phyloP scores from a whole-genome alignment of 2,113 vertebrate genomes.

The Poecilia latipinna region DNA sequence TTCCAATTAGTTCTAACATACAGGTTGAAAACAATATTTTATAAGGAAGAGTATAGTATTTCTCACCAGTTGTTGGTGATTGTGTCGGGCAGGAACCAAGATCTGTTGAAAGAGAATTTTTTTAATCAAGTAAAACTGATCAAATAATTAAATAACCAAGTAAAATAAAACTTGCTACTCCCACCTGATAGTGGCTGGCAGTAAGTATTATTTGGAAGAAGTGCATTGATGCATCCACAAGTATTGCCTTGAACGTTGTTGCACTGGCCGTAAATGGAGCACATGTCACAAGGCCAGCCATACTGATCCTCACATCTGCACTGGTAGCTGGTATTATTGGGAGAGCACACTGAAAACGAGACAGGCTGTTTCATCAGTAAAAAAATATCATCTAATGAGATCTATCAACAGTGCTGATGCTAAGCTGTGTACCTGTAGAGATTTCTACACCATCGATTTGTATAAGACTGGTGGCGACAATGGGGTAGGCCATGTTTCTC shows the following conservation, averaged over 20 bases:
- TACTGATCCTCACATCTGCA: constrained; percentile 40
- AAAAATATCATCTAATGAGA: too few relatives aligned
- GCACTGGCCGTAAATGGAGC: constrained; percentile 38
- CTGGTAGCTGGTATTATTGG: constrained; percentile 20
- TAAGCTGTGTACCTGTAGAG: constrained; percentile 39
- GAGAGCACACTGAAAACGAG: constrained; percentile 44
- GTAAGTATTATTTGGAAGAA: constrained; percentile 25
- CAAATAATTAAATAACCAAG: too few relatives aligned
- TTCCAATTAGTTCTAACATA: too few relatives aligned
- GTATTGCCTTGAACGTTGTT: constrained; percentile 30
- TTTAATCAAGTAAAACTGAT: too few relatives aligned
- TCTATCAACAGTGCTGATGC: too few relatives aligned
- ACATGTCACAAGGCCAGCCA: constrained; percentile 56
- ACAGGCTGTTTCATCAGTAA: background rate
- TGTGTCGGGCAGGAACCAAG: too few relatives aligned
- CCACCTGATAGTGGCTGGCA: too few relatives aligned
- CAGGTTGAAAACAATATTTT: too few relatives aligned
- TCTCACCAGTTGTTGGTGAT: too few relatives aligned
- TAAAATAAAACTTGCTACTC: too few relatives aligned
- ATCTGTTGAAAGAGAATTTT: too few relatives aligned
- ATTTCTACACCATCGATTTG: background rate
- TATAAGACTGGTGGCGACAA: constrained; percentile 9
- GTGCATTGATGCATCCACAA: constrained; percentile 46
- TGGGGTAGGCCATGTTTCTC: constrained; percentile 39
- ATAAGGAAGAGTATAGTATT: too few relatives aligned